Conservation (phyloP, 2,888 invertebrate species). For the Cephus rjabovi region DNA sequence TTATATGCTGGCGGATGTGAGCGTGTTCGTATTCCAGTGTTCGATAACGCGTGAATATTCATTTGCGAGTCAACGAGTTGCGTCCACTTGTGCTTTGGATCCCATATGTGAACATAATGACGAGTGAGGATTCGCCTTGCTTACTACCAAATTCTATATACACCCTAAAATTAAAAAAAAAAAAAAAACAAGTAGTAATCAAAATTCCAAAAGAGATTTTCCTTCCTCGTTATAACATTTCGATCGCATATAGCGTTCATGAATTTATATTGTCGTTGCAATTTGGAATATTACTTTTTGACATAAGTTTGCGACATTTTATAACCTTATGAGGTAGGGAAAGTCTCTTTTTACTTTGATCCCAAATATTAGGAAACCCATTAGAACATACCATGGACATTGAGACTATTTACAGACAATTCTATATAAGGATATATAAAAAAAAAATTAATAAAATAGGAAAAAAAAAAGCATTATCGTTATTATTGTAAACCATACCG, state of each 20-base stretch:
- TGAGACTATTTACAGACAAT: conserved; percentile 30
- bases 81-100: not conserved
- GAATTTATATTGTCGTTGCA: not conserved
- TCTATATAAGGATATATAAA: conserved; percentile 17
- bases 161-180: not conserved
- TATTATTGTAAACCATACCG: conserved; percentile 78
- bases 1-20: not conserved
- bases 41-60: not conserved
- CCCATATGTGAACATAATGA: not conserved
- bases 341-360: conserved; percentile 4
- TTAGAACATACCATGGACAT: conserved; percentile 22
- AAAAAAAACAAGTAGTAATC: not conserved
- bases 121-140: not conserved
- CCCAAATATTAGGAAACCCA: conserved; percentile 17
- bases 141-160: conserved; percentile 2
- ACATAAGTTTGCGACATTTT: not conserved
- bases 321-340: not conserved
- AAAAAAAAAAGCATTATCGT: conserved; percentile 52
- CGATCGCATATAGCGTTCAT: not conserved
- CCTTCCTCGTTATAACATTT: not conserved
- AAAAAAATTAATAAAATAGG: conserved; percentile 27
- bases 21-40: not conserved
- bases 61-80: not conserved
- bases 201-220: not conserved
- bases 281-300: not conserved